Evolutionary conservation across 2,797 vertebrate genomes (phyloP).

Genomic region (Graptemys geographica): DNA sequence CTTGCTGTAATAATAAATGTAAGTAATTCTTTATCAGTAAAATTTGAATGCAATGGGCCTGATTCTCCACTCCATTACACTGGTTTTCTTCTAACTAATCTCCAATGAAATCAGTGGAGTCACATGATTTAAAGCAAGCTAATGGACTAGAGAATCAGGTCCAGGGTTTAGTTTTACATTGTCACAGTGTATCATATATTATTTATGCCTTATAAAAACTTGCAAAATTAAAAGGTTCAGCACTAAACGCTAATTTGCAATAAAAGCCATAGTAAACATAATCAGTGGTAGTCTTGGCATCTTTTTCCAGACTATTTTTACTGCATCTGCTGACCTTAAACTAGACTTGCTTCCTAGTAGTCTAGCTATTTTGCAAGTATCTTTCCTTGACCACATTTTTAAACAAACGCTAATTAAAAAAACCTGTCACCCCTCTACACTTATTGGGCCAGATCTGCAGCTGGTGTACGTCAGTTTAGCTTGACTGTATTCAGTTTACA

Average conservation of each 20-base stretch:
- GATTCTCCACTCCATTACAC: conserved; percentile 44
- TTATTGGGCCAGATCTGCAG: neutral
- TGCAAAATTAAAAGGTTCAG: neutral
- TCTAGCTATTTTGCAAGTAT: neutral
- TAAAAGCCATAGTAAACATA: neutral
- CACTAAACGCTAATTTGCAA: neutral
- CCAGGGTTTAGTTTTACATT: neutral
- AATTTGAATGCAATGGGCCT: neutral
- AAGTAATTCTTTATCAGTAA: conserved; percentile 77
- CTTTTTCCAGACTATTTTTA: neutral
- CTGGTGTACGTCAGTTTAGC: neutral
- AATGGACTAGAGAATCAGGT: neutral
- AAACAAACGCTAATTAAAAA: neutral
- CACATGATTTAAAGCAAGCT: neutral
- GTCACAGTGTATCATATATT: neutral
- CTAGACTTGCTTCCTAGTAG: neutral
- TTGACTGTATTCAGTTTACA: neutral
- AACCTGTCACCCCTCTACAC: neutral
- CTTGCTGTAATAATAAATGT: conserved; percentile 98
- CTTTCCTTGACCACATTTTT: neutral
- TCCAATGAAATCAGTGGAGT: conserved; percentile 10
- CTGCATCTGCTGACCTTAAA: neutral
- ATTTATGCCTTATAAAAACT: neutral
- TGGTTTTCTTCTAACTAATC: conserved; percentile 42
- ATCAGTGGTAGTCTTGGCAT: neutral